phyloP scores from a whole-genome alignment of 2,797 vertebrate species.

The Fringilla coelebs region DNA sequence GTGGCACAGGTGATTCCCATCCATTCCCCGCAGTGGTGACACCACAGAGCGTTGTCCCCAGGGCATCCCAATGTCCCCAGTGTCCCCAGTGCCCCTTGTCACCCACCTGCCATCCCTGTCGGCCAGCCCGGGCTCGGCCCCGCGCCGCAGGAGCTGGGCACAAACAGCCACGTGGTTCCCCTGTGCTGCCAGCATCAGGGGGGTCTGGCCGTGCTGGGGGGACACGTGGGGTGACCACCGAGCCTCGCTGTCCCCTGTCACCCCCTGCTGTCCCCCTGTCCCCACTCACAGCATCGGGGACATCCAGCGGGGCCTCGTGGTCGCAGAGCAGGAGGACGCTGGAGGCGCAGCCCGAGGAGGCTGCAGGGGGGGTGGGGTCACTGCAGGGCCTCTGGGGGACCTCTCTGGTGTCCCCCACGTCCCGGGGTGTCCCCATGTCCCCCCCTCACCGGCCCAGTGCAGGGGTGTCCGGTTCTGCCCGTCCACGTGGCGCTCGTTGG shows the following conservation, averaged over 20 bases:
- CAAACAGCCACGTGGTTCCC: conserved; percentile 69
- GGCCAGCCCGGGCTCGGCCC: conserved; percentile 55
- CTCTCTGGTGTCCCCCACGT: not conserved
- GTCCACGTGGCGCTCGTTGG: conserved; percentile 70
- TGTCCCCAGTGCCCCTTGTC: not conserved
- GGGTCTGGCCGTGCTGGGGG: conserved; percentile 70
- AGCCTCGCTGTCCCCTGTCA: not conserved
- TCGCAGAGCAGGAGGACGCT: conserved; percentile 75
- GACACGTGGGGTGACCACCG: fast-evolving
- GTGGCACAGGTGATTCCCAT: not conserved
- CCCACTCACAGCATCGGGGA: conserved; percentile 60
- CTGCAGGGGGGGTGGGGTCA: not conserved
- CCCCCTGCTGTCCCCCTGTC: not conserved
- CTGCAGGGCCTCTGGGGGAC: not conserved
- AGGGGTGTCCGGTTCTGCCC: conserved; percentile 70
- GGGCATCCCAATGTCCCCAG: too few relatives aligned
- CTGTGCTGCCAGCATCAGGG: conserved; percentile 72
- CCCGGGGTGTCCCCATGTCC: not conserved
- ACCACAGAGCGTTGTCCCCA: fast-evolving
- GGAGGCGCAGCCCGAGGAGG: conserved; percentile 73
- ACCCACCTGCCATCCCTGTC: conserved; percentile 72
- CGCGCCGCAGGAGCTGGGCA: conserved; percentile 71
- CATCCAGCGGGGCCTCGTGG: conserved; percentile 66
- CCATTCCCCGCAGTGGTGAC: not conserved
- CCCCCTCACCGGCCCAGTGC: conserved; percentile 74